Percentiles rank a stretch among this genome's conserved stretches.
phyloP scores from a whole-genome alignment of 2,888 invertebrate species.

The Sceliomorpha sp. region DNA sequence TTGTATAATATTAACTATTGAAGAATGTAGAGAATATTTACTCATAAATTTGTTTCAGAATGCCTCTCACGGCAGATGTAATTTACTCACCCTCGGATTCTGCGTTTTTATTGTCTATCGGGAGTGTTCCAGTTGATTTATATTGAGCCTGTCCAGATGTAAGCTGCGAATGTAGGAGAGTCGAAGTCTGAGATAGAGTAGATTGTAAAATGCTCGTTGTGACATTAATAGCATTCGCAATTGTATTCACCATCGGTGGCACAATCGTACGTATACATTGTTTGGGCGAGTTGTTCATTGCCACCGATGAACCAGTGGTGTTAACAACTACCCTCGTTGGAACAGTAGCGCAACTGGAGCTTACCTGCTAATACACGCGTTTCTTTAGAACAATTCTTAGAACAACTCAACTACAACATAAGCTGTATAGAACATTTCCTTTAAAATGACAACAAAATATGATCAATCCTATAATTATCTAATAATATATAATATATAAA shows the following conservation, averaged over 20 bases:
- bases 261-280: constrained; percentile 69
- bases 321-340: constrained; percentile 64
- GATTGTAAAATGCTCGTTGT: constrained; percentile 76
- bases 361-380: constrained; percentile 22
- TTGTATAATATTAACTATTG: no score
- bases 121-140: constrained; percentile 67
- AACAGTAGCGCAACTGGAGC: constrained; percentile 31
- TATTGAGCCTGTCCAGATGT: constrained; percentile 70
- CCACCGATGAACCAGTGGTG: constrained; percentile 53
- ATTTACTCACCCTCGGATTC: constrained; percentile 64
- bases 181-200: constrained; percentile 75
- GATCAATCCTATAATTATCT: no score
- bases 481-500: no score
- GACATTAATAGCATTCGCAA: constrained; percentile 66
- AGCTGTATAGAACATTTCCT: not conserved
- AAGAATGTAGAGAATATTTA: no score
- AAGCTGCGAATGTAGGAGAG: constrained; percentile 72
- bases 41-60: no score
- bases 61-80: no score
- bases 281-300: constrained; percentile 62
- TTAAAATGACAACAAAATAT: not conserved
- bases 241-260: constrained; percentile 65
- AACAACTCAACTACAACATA: not conserved
- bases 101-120: constrained; percentile 70
- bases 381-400: not conserved